Evolutionary conservation across 2,888 invertebrate species (phyloP), one percentile per base, ranked within the genome.

Genomic region (Philereme transversata): DNA sequence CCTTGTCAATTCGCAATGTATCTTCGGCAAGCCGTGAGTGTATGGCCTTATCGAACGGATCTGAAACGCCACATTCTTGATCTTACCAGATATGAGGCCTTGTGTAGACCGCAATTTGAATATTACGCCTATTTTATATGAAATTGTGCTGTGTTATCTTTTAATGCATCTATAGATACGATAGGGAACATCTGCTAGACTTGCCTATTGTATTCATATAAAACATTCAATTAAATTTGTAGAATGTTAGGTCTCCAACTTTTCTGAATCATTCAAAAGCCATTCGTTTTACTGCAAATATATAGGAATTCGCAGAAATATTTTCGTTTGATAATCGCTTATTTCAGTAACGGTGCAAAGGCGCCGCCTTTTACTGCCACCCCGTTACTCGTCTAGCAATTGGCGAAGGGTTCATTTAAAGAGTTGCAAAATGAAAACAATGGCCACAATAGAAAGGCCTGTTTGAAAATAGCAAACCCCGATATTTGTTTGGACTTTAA

Each of bases 1-100:
- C 76, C 77, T 79, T 82, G 84, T 84, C 86, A 83, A 85, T 87
- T 82, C 83, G 82, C 85, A 83, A 85, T 85, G 85, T 75, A 77
- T 76, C 72, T 76, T 65, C 69, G 64, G 68, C 64, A 62, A 66
- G 64, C 64, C 81, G 78, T 77, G 81, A 78, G 81, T 73, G 81
- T 78, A 75, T 77, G 76, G 74, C 77, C 78, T 86, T 88, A 89
- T 89, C 88, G 73, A 78, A 75, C 72, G 71, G 72, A 87, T 88
- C 85, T 79, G 71, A 78, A 77, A 82, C 77, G 80, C 83, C 79
- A 85, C 88, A 85, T 83, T 83, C 82, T 79, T 78, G 80, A 81
- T 80, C 76, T 68, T 65, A 69, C 67, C 69, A 73, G 79, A 78
- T 78, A 78, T 68, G 61, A 68, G 51, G 73, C 67, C 71, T 70